phyloP scores from a whole-genome alignment of 2,888 invertebrate species.

The Lithodes maja region DNA sequence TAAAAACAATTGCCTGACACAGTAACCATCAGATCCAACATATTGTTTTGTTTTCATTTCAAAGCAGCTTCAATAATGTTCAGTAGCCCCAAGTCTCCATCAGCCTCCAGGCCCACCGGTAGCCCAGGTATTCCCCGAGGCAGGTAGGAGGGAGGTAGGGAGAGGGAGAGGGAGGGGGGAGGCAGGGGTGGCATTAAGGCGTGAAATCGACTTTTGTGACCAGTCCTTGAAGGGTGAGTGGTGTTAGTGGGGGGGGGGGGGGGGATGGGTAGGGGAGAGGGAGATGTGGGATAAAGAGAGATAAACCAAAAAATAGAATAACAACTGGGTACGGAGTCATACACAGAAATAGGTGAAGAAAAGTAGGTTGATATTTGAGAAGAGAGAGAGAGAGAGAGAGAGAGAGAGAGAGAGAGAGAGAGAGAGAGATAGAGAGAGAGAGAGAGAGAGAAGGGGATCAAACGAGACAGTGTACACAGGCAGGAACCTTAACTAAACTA shows the following conservation, averaged over 20 bases:
- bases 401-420: neutral
- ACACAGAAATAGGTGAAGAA: neutral
- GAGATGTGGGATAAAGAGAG: neutral
- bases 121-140: neutral
- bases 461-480: neutral
- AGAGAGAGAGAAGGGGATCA: neutral
- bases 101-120: neutral
- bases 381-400: neutral
- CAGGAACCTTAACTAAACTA: too few relatives aligned
- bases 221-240: constrained; percentile 5
- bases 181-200: constrained; percentile 34
- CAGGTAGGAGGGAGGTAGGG: neutral
- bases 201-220: constrained; percentile 50
- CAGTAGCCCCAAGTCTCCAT: neutral
- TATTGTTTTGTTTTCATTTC: neutral
- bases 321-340: too few relatives aligned
- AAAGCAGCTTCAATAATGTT: neutral
- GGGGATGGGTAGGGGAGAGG: neutral
- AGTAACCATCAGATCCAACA: too few relatives aligned
- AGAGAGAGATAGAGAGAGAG: neutral
- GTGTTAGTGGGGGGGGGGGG: neutral
- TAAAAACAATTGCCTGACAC: too few relatives aligned
- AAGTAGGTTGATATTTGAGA: neutral
- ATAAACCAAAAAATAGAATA: neutral
- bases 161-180: neutral